These are phyloP conservation scores for Blastomussa wellsi DNA, from an alignment of 92 coral and sea anemone species.

Conservation along the genomic window DNA sequence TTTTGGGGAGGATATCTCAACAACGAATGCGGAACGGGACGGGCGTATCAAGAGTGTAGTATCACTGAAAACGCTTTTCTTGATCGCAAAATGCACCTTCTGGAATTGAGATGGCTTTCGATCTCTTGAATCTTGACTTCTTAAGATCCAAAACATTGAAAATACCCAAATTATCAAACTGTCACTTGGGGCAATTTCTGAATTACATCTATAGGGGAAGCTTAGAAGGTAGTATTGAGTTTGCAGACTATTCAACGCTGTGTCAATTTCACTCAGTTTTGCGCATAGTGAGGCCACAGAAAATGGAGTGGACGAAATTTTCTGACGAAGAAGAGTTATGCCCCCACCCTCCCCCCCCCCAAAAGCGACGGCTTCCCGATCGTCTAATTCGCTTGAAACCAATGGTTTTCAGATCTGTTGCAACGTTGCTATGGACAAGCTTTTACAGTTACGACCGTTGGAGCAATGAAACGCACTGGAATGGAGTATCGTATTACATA, in stretches of 20 bases:
- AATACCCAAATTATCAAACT: constrained; percentile 33
- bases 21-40: neutral
- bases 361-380: constrained; percentile 12
- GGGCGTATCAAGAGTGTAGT: constrained; percentile 30
- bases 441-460: constrained; percentile 22
- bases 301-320: constrained; percentile 50
- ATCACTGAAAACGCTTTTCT: constrained; percentile 47
- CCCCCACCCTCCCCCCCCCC: too few relatives aligned
- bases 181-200: constrained; percentile 29
- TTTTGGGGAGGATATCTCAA: too few relatives aligned
- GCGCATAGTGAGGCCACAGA: constrained; percentile 40
- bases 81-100: constrained; percentile 35
- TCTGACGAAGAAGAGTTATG: constrained; percentile 24
- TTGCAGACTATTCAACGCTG: constrained; percentile 38
- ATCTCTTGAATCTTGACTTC: constrained; percentile 29
- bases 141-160: constrained; percentile 31
- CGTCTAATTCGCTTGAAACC: constrained; percentile 10
- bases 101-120: constrained; percentile 29
- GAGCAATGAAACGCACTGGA: constrained; percentile 22
- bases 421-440: constrained; percentile 24
- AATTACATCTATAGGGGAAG: constrained; percentile 41
- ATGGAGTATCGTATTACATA: constrained; percentile 44
- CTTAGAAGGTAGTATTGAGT: constrained; percentile 6
- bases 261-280: constrained; percentile 25
- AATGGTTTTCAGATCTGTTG: constrained; percentile 45